phyloP scores from a whole-genome alignment of 2,888 invertebrate species.

The Strigamia maritima region DNA sequence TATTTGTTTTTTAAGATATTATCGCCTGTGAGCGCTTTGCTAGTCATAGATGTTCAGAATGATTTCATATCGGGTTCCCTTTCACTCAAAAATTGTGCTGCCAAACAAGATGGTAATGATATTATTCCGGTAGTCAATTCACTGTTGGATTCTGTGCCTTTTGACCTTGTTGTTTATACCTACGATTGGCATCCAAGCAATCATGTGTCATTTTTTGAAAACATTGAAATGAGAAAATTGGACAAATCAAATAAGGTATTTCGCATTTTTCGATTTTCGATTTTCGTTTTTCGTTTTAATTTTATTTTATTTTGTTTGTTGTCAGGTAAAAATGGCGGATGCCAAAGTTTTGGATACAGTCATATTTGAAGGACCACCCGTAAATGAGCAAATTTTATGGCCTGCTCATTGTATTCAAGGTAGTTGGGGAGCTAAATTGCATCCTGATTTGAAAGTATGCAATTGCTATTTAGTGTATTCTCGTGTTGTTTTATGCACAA shows the following conservation, averaged over 20 bases:
- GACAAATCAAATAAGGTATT: constrained; percentile 67
- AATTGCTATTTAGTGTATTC: neutral
- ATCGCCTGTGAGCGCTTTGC: constrained; percentile 79
- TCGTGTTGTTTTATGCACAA: neutral
- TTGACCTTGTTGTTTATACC: constrained; percentile 87
- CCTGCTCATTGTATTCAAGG: constrained; percentile 94
- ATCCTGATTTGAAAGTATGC: constrained; percentile 75
- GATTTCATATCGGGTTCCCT: constrained; percentile 94
- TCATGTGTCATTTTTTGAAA: constrained; percentile 95
- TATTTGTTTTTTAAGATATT: constrained; percentile 64
- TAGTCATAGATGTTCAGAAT: constrained; percentile 96
- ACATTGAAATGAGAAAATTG: constrained; percentile 71
- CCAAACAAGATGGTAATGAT: constrained; percentile 84
- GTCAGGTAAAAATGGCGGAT: constrained; percentile 67
- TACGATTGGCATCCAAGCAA: constrained; percentile 96
- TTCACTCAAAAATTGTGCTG: constrained; percentile 87
- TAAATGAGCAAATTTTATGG: constrained; percentile 87
- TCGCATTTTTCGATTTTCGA: neutral
- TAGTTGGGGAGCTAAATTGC: constrained; percentile 90
- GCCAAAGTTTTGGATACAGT: constrained; percentile 86
- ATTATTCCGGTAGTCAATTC: constrained; percentile 88
- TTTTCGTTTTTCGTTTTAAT: neutral
- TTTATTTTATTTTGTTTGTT: neutral
- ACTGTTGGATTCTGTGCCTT: constrained; percentile 72
- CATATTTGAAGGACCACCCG: constrained; percentile 81